These are phyloP conservation scores for Triplophysa rosa DNA, from an alignment of 2,113 vertebrate genomes.

Conservation along the genomic window DNA sequence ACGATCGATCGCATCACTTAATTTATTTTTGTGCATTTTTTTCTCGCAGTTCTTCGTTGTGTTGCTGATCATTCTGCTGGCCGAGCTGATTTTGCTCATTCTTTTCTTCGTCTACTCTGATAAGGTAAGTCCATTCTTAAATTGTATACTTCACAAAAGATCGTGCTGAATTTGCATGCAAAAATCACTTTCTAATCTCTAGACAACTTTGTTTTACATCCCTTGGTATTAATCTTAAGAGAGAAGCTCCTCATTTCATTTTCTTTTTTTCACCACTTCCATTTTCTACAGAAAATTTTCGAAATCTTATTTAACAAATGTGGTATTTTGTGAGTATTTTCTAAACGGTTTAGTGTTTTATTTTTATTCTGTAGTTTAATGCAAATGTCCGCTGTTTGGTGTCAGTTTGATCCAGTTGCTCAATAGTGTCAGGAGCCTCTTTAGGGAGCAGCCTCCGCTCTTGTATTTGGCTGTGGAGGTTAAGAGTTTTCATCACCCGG, in stretches of 20 bases:
- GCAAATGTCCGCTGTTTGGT: not conserved
- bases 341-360: not conserved
- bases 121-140: conserved; percentile 80
- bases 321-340: not conserved
- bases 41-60: conserved; percentile 92
- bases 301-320: not conserved
- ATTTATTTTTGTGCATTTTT: conserved; percentile 30
- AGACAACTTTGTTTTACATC: too few relatives aligned
- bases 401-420: conserved; percentile 42
- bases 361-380: too few relatives aligned
- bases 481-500: conserved; percentile 51
- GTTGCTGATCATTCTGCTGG: conserved; percentile 92
- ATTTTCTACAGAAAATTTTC: too few relatives aligned
- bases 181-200: not conserved
- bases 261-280: too few relatives aligned
- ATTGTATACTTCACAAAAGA: not conserved
- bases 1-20: conserved; percentile 1
- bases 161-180: not conserved
- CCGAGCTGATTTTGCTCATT: conserved; percentile 92
- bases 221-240: too few relatives aligned
- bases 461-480: conserved; percentile 38
- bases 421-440: not conserved
- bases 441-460: conserved; percentile 27
- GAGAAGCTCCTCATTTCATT: too few relatives aligned
- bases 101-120: conserved; percentile 97